These are phyloP conservation scores for Atherinomorus stipes DNA, from an alignment of 2,113 vertebrate genomes.

Conservation along the genomic window DNA sequence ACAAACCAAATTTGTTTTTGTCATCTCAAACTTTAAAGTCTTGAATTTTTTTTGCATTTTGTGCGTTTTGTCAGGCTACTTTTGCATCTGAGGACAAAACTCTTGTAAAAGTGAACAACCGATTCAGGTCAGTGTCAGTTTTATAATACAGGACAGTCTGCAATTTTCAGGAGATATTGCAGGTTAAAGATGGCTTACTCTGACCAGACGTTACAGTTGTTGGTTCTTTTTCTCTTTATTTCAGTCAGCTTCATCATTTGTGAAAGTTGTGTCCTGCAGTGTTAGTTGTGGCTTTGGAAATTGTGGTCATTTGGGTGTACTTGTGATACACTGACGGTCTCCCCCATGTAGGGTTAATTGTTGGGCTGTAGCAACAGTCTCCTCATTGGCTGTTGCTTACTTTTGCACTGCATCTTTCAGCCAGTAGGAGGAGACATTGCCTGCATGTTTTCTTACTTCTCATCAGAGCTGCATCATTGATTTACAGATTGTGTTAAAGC, in stretches of 20 bases:
- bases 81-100: not conserved
- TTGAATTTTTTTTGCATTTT: not conserved
- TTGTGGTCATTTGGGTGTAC: not conserved
- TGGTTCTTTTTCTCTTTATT: not conserved
- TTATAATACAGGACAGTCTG: no score
- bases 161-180: not conserved
- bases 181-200: not conserved
- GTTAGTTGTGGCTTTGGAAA: slow-evolving; percentile 1
- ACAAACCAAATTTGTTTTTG: not conserved
- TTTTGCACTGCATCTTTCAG: slow-evolving; percentile 12
- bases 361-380: slow-evolving; percentile 70
- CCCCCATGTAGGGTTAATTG: slow-evolving; percentile 62
- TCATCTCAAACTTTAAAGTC: not conserved
- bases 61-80: not conserved
- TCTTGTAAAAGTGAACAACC: no score
- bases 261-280: not conserved
- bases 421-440: slow-evolving; percentile 77
- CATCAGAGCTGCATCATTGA: slow-evolving; percentile 6
- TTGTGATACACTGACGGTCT: not conserved
- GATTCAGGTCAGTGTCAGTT: no score
- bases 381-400: slow-evolving; percentile 66
- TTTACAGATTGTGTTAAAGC: not conserved
- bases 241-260: not conserved
- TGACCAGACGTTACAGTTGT: not conserved
- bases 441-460: slow-evolving; percentile 14